phyloP scores from a whole-genome alignment of 2,797 vertebrate genomes.

The Acipenser ruthenus region DNA sequence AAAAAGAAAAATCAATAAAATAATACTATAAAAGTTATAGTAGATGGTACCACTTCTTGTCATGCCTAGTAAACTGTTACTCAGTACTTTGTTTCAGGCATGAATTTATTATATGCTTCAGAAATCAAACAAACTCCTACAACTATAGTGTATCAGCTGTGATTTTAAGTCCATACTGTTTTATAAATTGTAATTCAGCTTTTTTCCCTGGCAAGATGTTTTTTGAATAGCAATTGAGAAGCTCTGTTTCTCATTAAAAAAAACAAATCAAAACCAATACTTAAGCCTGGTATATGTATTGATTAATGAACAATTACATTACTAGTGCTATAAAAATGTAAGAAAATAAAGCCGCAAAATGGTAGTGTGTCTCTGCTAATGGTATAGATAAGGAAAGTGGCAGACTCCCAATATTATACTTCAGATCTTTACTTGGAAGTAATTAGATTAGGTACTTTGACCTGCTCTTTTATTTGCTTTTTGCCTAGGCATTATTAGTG shows the following conservation, averaged over 20 bases:
- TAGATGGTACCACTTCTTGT: slow-evolving; percentile 45
- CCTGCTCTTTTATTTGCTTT: background rate
- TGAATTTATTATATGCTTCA: slow-evolving; percentile 52
- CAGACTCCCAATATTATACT: background rate
- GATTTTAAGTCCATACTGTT: slow-evolving; percentile 62
- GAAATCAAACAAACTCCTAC: slow-evolving; percentile 51
- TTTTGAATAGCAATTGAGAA: slow-evolving; percentile 43
- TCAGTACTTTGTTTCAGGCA: slow-evolving; percentile 54
- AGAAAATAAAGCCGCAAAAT: too few relatives aligned
- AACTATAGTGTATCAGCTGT: slow-evolving; percentile 53
- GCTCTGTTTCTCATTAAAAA: slow-evolving; percentile 28
- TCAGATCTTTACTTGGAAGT: background rate
- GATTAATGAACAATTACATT: background rate
- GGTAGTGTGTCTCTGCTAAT: background rate
- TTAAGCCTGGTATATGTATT: background rate
- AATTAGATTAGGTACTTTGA: slow-evolving; percentile 1
- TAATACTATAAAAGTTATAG: slow-evolving; percentile 46
- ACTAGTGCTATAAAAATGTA: too few relatives aligned
- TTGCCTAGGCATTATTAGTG: background rate
- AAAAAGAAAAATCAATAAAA: slow-evolving; percentile 39
- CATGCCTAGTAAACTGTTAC: slow-evolving; percentile 53
- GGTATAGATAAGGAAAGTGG: background rate
- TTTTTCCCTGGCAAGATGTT: slow-evolving; percentile 54
- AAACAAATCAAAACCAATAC: background rate
- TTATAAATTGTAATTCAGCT: slow-evolving; percentile 49